Conservation (phyloP, 2,888 invertebrate genomes). For the Dendrolimus houi region DNA sequence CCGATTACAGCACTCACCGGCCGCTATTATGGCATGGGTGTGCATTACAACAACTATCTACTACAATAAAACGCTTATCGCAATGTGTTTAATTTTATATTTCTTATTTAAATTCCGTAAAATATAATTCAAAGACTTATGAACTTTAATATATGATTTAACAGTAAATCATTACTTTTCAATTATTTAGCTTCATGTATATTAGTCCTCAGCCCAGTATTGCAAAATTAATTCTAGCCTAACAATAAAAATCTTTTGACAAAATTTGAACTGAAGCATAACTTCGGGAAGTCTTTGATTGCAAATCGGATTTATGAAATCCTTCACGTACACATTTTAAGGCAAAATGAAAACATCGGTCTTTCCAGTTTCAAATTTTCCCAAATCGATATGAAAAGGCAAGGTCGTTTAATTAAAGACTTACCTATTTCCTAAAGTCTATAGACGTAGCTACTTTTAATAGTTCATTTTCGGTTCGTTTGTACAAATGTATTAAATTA, state of each 20-base stretch:
- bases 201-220: no score
- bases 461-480: neutral
- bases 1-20: no score
- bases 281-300: neutral
- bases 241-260: neutral
- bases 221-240: neutral
- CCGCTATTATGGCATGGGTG: no score
- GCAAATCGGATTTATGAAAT: constrained; percentile 8
- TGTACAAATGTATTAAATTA: no score
- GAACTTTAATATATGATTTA: no score
- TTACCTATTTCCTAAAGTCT: constrained; percentile 32
- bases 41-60: no score
- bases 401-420: constrained; percentile 34
- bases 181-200: no score
- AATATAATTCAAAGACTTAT: no score
- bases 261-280: neutral
- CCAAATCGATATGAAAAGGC: constrained; percentile 27
- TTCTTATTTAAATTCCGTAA: no score
- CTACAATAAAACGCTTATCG: no score
- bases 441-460: neutral
- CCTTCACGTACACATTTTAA: constrained; percentile 20
- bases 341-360: constrained; percentile 24
- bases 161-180: no score
- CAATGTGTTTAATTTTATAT: no score
- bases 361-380: constrained; percentile 25